phyloP scores from a whole-genome alignment of 53 echinoderm and acorn worm genomes.

The Paracentrotus lividus region DNA sequence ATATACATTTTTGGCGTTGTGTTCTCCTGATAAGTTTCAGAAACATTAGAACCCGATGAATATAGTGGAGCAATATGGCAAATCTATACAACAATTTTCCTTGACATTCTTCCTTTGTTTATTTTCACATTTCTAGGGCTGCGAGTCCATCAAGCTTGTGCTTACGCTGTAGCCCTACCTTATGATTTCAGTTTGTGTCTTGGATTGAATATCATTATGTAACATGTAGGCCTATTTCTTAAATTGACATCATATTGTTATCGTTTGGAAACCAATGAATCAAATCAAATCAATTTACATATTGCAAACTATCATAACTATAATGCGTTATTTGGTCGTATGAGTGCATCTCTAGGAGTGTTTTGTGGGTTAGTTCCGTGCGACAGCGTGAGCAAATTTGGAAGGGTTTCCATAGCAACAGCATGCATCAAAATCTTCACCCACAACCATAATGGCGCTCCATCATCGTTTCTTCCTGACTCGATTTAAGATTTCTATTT shows the following conservation, averaged over 20 bases:
- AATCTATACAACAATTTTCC: too few relatives aligned
- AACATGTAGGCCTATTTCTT: too few relatives aligned
- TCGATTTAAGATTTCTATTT: background rate
- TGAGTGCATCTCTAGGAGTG: constrained; percentile 17
- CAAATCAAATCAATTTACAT: too few relatives aligned
- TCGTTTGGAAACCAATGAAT: too few relatives aligned
- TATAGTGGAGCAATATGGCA: background rate
- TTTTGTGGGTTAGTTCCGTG: constrained; percentile 20
- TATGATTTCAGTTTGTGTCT: too few relatives aligned
- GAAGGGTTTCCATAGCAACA: constrained; percentile 13
- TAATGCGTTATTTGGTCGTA: background rate
- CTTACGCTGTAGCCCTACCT: too few relatives aligned
- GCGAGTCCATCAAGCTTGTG: too few relatives aligned
- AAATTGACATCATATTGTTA: too few relatives aligned
- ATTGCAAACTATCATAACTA: background rate
- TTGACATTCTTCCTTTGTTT: too few relatives aligned
- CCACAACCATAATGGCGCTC: constrained; percentile 12
- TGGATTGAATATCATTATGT: too few relatives aligned
- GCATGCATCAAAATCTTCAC: constrained; percentile 18
- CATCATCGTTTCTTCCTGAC: background rate
- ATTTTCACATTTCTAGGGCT: too few relatives aligned
- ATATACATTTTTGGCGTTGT: background rate
- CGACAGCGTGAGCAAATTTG: background rate
- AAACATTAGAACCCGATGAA: background rate
- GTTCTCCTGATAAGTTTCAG: background rate